Evolutionary conservation across 2,113 vertebrate genomes (phyloP), one percentile per base, ranked within the genome.

Genomic region (Mobula birostris): DNA sequence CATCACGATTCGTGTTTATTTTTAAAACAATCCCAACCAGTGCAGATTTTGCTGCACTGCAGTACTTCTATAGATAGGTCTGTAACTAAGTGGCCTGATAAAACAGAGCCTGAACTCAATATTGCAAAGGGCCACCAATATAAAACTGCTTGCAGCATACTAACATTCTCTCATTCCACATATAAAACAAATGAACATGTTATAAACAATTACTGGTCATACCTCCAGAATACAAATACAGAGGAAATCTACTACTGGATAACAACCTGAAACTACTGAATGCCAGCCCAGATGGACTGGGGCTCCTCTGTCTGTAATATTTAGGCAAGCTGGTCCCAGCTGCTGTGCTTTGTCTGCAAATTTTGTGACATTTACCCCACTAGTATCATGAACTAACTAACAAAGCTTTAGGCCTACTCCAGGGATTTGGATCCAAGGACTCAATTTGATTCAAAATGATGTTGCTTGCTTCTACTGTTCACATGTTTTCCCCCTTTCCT

Each of bases 41-140:
- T 61, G 48, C 58, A 27, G 82, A 29, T 61, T 87, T 87, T 87
- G 56, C 82, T 29, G 82, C 82, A 87, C 80, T 82, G 80, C 80
- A 40, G 21, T 40, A 82, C 58, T 87, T 58, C 12, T 87, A 27
- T 29, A 87, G 82, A 27, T 87, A 70, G 6, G 68, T 56, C 56
- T 58, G 21, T 87, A 87, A 87, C 82, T 58, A 87, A 58, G 24
- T 87, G 48, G 58, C 48, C 82, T 87, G 56, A 87, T 8, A 61
- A 85, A 87, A 19, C 80, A 82, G 48, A 87, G 56, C 11, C 82
- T 87, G 2, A 29, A 58, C 9, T 87, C 56, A 87, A 29, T 87
- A 58, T 56, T 8, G 40, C 82, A 87, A 87, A 87, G 27, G 56
- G 9, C 82, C 56, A 87, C 48, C 48, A 29, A 58, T 87, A 40